A percentile compares a stretch with the other conserved stretches of the same genome.
phyloP scores from a whole-genome alignment of 2,797 vertebrate genomes.

The Limnodromus scolopaceus region DNA sequence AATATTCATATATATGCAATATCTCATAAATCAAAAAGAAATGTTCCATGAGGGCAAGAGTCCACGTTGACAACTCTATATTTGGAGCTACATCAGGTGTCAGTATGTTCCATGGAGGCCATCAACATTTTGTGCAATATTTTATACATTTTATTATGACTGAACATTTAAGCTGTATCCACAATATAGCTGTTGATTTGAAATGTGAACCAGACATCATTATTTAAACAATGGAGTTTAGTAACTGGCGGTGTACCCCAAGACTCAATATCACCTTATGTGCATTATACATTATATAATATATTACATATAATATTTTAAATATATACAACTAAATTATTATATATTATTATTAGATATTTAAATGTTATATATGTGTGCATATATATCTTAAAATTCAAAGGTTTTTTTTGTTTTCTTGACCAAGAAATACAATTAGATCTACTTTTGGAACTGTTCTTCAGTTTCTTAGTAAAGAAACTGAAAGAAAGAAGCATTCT shows the following conservation, averaged over 20 bases:
- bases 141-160: not conserved
- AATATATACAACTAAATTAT: not conserved
- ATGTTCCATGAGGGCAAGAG: not conserved
- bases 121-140: not conserved
- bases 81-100: not conserved
- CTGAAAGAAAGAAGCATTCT: not conserved
- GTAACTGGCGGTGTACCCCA: too few species aligned
- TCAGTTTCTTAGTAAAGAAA: not conserved
- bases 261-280: too few species aligned
- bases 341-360: not conserved
- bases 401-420: not conserved
- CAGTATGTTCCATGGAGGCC: not conserved
- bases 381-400: not conserved
- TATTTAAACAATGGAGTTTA: not conserved
- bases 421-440: not conserved
- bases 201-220: not conserved
- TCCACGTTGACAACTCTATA: not conserved
- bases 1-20: not conserved
- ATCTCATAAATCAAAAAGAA: not conserved
- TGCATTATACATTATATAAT: not conserved
- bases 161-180: not conserved
- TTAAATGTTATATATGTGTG: not conserved
- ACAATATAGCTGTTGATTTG: not conserved
- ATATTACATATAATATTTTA: not conserved
- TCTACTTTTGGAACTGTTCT: not conserved